A percentile compares a stretch with the other conserved stretches of the same genome.
Evolutionary conservation across 2,888 invertebrate genomes (phyloP).

Genomic region (Disparrhopalites patrizii): DNA sequence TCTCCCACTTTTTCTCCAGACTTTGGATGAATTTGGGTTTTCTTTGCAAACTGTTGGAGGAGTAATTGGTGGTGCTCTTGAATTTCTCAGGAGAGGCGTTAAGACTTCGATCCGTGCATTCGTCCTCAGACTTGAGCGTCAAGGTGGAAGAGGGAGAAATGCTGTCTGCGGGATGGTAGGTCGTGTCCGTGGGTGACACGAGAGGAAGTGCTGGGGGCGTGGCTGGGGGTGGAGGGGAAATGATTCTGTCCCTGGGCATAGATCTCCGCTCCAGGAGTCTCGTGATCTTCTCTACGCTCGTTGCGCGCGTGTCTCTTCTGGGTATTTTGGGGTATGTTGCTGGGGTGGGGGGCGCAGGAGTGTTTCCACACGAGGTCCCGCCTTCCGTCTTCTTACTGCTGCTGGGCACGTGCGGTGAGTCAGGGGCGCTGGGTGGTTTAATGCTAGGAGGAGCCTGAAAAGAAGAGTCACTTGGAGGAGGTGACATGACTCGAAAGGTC

Average conservation of each 20-base stretch:
- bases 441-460: background rate
- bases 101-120: slow-evolving; percentile 62
- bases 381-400: background rate
- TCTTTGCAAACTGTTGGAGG: slow-evolving; percentile 15
- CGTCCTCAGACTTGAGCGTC: background rate
- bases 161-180: background rate
- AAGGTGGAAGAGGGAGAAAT: background rate
- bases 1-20: slow-evolving; percentile 67
- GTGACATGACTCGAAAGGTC: background rate
- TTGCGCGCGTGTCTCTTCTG: slow-evolving; percentile 35
- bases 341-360: slow-evolving; percentile 6
- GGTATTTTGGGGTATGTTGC: background rate
- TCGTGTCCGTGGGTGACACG: background rate
- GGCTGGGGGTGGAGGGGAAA: slow-evolving; percentile 13
- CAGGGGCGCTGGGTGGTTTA: background rate
- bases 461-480: background rate
- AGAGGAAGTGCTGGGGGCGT: background rate
- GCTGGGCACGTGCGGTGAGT: background rate
- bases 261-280: slow-evolving; percentile 43
- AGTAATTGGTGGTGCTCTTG: slow-evolving; percentile 54
- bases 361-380: too few species aligned
- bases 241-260: slow-evolving; percentile 26
- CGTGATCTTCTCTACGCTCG: slow-evolving; percentile 45
- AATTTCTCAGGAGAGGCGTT: slow-evolving; percentile 64
- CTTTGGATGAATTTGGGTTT: slow-evolving; percentile 65